A percentile compares a stretch with the other conserved stretches of the same genome.
Conservation (phyloP, 2,888 invertebrate species). For the Heliconius ethilla region DNA sequence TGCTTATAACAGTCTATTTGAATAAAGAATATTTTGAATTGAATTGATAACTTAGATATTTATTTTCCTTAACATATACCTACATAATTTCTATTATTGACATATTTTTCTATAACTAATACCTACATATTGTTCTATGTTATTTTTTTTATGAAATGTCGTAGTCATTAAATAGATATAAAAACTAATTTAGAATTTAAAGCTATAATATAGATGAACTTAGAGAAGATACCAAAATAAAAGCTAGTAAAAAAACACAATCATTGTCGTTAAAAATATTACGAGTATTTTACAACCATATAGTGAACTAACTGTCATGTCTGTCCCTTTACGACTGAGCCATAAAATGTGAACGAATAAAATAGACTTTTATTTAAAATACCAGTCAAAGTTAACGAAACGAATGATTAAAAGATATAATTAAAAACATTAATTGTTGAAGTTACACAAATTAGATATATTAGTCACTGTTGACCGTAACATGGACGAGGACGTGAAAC, state of each 20-base stretch:
- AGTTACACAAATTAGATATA: slow-evolving; percentile 39
- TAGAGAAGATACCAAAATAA: slow-evolving; percentile 4
- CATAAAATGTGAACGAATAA: slow-evolving; percentile 17
- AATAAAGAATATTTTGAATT: too few relatives aligned
- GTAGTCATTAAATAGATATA: not conserved
- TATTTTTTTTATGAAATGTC: not conserved
- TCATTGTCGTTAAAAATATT: slow-evolving; percentile 22
- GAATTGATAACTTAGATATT: not conserved
- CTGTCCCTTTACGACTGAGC: slow-evolving; percentile 22
- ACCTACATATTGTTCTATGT: not conserved
- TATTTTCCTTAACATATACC: too few relatives aligned
- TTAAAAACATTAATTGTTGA: slow-evolving; percentile 38
- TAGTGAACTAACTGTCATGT: slow-evolving; percentile 28
- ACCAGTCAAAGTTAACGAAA: slow-evolving; percentile 5
- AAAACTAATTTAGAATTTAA: not conserved
- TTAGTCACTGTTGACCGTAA: slow-evolving; percentile 50
- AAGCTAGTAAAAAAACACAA: slow-evolving; percentile 3
- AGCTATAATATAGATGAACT: not conserved
- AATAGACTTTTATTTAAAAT: slow-evolving; percentile 2
- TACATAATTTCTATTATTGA: too few relatives aligned
- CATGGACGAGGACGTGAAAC: slow-evolving; percentile 64
- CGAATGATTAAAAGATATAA: slow-evolving; percentile 16
- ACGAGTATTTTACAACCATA: slow-evolving; percentile 30
- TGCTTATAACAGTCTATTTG: too few relatives aligned
- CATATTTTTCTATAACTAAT: too few relatives aligned